Evolutionary conservation across 2,888 invertebrate species (phyloP).

Genomic region (Yponomeuta evonymella): DNA sequence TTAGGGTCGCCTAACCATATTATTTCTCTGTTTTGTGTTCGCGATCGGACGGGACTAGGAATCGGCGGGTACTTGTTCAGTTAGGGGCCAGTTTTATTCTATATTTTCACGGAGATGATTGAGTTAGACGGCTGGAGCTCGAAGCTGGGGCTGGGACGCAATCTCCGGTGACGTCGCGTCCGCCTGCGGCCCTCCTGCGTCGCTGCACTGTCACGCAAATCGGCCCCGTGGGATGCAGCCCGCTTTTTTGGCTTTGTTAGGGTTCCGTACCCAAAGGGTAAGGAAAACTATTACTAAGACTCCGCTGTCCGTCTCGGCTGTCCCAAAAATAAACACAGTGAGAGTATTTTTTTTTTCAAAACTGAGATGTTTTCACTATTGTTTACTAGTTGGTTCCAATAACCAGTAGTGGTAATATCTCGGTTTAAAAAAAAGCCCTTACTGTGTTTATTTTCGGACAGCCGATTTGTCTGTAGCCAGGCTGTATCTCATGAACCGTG

Average conservation of each 20-base stretch:
- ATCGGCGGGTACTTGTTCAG: background rate
- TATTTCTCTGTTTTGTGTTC: constrained; percentile 12
- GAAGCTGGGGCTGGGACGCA: constrained; percentile 65
- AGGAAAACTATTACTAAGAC: too few relatives aligned
- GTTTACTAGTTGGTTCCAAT: too few relatives aligned
- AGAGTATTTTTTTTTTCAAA: too few relatives aligned
- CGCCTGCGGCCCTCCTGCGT: constrained; percentile 22
- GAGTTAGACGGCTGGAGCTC: constrained; percentile 66
- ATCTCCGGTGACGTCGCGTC: constrained; percentile 60
- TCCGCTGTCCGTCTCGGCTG: too few relatives aligned
- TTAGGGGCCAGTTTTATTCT: constrained; percentile 55
- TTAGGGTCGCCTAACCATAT: constrained; percentile 15
- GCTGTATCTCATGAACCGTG: too few relatives aligned
- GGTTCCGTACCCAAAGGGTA: too few relatives aligned
- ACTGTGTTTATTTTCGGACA: too few relatives aligned
- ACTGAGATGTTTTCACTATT: too few relatives aligned
- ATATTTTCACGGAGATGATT: constrained; percentile 69
- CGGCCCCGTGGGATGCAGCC: constrained; percentile 5
- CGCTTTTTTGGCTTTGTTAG: background rate
- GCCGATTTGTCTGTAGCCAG: too few relatives aligned
- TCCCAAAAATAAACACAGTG: too few relatives aligned
- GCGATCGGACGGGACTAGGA: constrained; percentile 1
- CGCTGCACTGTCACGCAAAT: constrained; percentile 17
- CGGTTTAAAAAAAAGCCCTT: too few relatives aligned
- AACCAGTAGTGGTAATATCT: too few relatives aligned